Percentiles rank a stretch among this genome's conserved stretches.
Conservation (phyloP, 2,113 vertebrate genomes). For the Turdus rufiventris region DNA sequence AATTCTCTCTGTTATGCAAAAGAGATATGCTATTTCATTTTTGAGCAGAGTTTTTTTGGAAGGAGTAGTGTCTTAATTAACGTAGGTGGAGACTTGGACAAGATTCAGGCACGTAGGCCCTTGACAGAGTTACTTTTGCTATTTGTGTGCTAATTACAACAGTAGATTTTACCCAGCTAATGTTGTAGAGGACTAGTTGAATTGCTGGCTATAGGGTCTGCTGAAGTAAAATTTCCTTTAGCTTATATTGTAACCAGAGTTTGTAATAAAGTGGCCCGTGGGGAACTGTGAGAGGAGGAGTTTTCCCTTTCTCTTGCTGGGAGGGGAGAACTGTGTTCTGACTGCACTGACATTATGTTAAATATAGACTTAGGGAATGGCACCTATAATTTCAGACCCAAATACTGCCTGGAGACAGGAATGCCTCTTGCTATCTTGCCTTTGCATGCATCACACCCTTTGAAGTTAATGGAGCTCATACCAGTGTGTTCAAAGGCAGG, state of each 20-base stretch:
- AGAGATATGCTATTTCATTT: background rate
- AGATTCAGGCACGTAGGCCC: background rate
- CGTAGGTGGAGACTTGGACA: background rate
- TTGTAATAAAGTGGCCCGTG: background rate
- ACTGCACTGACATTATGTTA: background rate
- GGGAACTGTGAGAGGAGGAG: background rate
- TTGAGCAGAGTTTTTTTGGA: background rate
- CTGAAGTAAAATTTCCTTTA: background rate
- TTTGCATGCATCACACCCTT: background rate
- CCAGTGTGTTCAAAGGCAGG: background rate
- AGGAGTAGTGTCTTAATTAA: background rate
- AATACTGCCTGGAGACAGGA: background rate
- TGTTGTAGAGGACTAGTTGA: background rate
- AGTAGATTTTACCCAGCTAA: background rate
- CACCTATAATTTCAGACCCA: constrained; percentile 7
- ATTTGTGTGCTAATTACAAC: background rate
- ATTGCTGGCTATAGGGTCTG: background rate
- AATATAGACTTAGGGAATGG: background rate
- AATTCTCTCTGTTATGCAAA: background rate
- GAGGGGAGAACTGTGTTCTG: background rate
- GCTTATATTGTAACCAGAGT: background rate
- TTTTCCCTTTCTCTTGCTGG: background rate
- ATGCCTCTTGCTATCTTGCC: background rate
- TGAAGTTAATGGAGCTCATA: constrained; percentile 14
- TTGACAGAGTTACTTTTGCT: background rate